These are phyloP conservation scores for Bellardia bayeri DNA, from an alignment of 2,888 invertebrate genomes.

Conservation along the genomic window DNA sequence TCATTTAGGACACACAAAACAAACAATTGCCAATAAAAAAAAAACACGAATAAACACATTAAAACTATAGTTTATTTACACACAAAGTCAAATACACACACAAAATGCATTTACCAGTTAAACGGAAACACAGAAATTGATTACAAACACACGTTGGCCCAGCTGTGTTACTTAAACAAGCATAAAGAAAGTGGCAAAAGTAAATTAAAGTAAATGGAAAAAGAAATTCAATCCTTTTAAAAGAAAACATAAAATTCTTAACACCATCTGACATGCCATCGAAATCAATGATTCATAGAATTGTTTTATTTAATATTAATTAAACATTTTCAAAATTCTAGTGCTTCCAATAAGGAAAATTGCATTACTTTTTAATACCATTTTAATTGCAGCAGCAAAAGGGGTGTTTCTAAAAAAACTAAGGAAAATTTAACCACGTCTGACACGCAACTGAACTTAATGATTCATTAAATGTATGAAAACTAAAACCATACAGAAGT, in stretches of 20 bases:
- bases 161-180: not conserved
- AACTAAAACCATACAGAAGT: too few species aligned
- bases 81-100: not conserved
- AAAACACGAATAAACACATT: not conserved
- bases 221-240: not conserved
- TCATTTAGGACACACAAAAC: not conserved
- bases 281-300: slow-evolving; percentile 48
- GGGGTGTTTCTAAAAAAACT: not conserved
- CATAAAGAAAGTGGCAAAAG: not conserved
- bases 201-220: too few species aligned
- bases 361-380: slow-evolving; percentile 32
- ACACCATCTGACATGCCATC: slow-evolving; percentile 20
- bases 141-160: not conserved
- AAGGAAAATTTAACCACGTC: not conserved
- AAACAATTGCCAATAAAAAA: not conserved
- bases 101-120: not conserved
- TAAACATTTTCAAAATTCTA: not conserved
- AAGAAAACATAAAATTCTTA: not conserved
- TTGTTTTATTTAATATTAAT: slow-evolving; percentile 45
- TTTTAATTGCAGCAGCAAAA: slow-evolving; percentile 31
- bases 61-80: not conserved
- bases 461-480: slow-evolving; percentile 27
- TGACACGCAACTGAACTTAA: slow-evolving; percentile 51
- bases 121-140: slow-evolving; percentile 12
- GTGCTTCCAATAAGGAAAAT: not conserved